Evolutionary conservation across 2,888 invertebrate species (phyloP).

Genomic region (Clitarchus hookeri): DNA sequence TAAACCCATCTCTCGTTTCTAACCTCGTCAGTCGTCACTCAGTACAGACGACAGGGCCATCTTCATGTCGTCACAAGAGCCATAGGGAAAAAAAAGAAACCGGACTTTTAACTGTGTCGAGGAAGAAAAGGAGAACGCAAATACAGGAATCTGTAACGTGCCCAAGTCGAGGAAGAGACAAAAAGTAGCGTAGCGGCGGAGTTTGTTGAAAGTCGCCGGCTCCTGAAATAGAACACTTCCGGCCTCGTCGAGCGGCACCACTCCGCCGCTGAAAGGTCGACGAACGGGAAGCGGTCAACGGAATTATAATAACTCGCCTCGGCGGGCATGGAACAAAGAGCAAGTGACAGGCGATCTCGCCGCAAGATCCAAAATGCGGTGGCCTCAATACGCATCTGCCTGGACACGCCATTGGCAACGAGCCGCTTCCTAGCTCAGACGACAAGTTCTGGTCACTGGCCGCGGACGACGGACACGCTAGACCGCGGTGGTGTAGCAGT

Average conservation of each 20-base stretch:
- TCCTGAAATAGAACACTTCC: conserved; percentile 5
- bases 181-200: not conserved
- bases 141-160: too few species aligned
- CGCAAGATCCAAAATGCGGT: not conserved
- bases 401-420: not conserved
- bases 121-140: too few species aligned
- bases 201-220: not conserved
- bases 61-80: too few species aligned
- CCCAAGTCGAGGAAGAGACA: too few species aligned
- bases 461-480: too few species aligned
- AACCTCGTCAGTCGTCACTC: too few species aligned
- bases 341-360: not conserved
- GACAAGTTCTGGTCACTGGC: not conserved
- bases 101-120: too few species aligned
- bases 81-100: too few species aligned
- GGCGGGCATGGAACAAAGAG: not conserved
- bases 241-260: not conserved
- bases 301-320: not conserved
- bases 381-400: not conserved
- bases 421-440: not conserved
- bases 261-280: not conserved
- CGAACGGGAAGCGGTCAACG: not conserved
- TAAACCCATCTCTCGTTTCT: too few species aligned
- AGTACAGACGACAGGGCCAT: too few species aligned
- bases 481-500: too few species aligned